These are phyloP conservation scores for Silurus lanzhouensis DNA, from an alignment of 2,797 vertebrate species.

Conservation along the genomic window DNA sequence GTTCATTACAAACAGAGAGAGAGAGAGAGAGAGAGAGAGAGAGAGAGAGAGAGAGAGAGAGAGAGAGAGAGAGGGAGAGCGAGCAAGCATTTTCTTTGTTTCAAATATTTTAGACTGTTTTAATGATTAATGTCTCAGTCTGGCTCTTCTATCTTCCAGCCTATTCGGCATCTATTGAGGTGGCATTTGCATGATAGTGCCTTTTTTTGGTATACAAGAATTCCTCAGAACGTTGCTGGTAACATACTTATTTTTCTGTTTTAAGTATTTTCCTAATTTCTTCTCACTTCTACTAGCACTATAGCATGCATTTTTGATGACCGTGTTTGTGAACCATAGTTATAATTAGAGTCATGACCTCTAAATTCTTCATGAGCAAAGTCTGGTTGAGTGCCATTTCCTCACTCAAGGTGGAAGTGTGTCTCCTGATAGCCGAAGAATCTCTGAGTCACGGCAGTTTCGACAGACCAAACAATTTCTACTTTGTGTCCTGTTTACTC, in stretches of 20 bases:
- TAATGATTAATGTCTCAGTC: conserved; percentile 23
- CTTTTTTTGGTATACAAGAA: neutral
- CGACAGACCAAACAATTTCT: conserved; percentile 51
- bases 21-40: neutral
- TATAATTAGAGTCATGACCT: conserved; percentile 16
- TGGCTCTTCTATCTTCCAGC: neutral
- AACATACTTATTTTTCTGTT: neutral
- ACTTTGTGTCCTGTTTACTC: conserved; percentile 60
- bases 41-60: conserved; percentile 7
- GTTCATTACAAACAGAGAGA: conserved; percentile 12
- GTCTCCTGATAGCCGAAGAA: conserved; percentile 31
- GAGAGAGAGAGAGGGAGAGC: conserved; percentile 7
- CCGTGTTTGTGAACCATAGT: neutral
- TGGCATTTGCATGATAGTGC: too few relatives aligned
- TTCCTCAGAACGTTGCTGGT: neutral
- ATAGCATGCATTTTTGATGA: neutral
- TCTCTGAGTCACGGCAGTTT: conserved; percentile 47
- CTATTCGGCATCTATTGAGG: neutral
- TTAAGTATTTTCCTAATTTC: neutral
- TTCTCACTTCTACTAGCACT: neutral
- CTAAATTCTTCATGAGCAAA: conserved; percentile 7
- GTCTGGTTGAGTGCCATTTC: neutral
- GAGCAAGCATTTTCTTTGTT: neutral
- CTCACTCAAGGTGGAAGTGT: conserved; percentile 36
- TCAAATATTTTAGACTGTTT: conserved; percentile 11